Evolutionary conservation across 2,113 vertebrate species (phyloP).

Genomic region (Caretta caretta): DNA sequence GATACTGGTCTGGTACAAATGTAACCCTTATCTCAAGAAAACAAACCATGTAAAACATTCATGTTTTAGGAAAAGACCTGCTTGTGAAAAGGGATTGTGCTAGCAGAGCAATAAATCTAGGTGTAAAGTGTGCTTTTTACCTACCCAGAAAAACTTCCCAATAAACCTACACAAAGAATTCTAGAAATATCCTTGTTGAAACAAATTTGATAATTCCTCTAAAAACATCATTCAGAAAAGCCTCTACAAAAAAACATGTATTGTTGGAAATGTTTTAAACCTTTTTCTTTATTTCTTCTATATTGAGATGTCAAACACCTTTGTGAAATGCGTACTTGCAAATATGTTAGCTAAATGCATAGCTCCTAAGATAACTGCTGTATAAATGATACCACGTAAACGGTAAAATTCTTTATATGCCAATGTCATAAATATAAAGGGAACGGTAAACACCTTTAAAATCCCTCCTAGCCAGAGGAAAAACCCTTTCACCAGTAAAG

Average conservation of each 20-base stretch:
- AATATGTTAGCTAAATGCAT: background rate
- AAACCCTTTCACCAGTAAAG: no score
- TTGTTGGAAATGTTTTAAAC: background rate
- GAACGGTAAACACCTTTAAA: no score
- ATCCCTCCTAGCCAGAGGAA: no score
- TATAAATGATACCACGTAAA: background rate
- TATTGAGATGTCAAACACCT: background rate
- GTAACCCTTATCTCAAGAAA: background rate
- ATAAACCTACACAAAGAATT: background rate
- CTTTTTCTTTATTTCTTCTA: background rate
- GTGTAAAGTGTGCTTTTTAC: background rate
- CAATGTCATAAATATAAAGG: no score
- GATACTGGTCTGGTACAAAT: background rate
- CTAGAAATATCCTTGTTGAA: background rate
- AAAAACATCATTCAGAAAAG: background rate
- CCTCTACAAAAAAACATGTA: background rate
- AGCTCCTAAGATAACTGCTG: background rate
- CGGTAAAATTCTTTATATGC: background rate
- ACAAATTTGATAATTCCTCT: background rate
- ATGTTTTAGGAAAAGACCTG: no score
- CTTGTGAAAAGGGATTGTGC: background rate
- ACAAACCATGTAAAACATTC: background rate
- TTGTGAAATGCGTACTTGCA: background rate
- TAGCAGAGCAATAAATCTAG: background rate
- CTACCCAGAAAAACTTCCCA: background rate